phyloP scores from a whole-genome alignment of 2,113 vertebrate genomes.

The Colaptes auratus region DNA sequence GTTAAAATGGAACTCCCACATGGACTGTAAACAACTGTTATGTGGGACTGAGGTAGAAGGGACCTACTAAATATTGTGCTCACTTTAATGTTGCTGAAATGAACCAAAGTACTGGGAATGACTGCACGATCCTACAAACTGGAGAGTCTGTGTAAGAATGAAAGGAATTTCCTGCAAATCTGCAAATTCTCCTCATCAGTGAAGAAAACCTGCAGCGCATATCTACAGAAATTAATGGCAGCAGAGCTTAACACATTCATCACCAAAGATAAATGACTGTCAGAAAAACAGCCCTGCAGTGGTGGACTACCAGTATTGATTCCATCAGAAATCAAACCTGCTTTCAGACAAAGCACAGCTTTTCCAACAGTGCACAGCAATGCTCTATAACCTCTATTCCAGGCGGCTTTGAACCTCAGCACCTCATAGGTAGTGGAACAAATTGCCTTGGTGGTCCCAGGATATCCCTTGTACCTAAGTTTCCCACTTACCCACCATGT shows the following conservation, averaged over 20 bases:
- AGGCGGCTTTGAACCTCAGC: not conserved
- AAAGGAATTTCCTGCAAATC: not conserved
- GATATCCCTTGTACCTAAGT: conserved; percentile 1
- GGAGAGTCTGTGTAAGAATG: not conserved
- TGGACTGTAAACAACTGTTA: not conserved
- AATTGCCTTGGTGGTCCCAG: conserved; percentile 13
- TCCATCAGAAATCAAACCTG: not conserved
- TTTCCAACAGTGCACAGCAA: conserved; percentile 2
- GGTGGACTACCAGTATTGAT: not conserved
- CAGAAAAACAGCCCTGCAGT: not conserved
- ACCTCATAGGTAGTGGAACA: not conserved
- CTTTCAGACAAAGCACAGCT: not conserved
- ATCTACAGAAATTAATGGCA: not conserved
- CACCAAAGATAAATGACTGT: not conserved
- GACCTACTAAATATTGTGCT: not conserved
- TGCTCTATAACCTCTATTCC: not conserved
- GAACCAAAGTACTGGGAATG: not conserved
- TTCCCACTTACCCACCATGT: not conserved
- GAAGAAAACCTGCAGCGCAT: not conserved
- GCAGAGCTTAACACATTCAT: not conserved
- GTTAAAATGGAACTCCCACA: not conserved
- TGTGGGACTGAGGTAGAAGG: not conserved
- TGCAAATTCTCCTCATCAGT: not conserved
- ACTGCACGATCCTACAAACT: not conserved
- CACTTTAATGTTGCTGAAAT: not conserved